Evolutionary conservation across 2,888 invertebrate genomes (phyloP), one percentile per base, ranked within the genome.

Genomic region (Zonitis immaculata): DNA sequence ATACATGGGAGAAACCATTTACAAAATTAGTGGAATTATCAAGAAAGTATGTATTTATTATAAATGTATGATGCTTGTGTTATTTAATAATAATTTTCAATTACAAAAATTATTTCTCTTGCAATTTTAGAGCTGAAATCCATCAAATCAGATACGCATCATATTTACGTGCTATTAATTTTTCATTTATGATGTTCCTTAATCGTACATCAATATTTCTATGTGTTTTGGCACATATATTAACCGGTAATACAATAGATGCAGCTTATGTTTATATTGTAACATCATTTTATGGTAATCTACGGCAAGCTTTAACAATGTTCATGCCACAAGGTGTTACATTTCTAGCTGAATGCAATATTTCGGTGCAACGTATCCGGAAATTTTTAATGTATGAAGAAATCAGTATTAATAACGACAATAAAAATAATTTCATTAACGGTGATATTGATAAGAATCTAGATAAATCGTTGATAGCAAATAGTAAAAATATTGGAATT

Each of bases 1-100:
- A 94, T 68, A 90, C 94, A 0, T 96, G 95, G 89, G 96, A 96
- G 71, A 84, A 84, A 65, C 89, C 94, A 0, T 95, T 96, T 69
- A 83, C 87, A 14, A 83, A 84, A 63, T 80, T 94, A 51, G 88
- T 95, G 1, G 84, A 80, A 30, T 64, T 79, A 20, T 81, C 85
- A 0, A 77, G 91, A 68, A 74, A 69, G 76, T 80, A 77, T 66
- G 74, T 42, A 50, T n/a, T n/a, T n/a, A n/a, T n/a, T n/a, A 12
- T 39, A n/a, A 44, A 43, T 22, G 39, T 51, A 59, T 60, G 22
- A 68, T 14, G 11, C 2, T 1, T n/a, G 12, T 18, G 1, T 46
- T 32, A n/a, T n/a, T n/a, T n/a, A n/a, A n/a, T n/a, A n/a, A n/a
- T n/a, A n/a, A n/a, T n/a, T n/a, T n/a, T n/a, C n/a, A n/a, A n/a